phyloP scores from a whole-genome alignment of 2,888 invertebrate species.

The Mechanitis messenoides region DNA sequence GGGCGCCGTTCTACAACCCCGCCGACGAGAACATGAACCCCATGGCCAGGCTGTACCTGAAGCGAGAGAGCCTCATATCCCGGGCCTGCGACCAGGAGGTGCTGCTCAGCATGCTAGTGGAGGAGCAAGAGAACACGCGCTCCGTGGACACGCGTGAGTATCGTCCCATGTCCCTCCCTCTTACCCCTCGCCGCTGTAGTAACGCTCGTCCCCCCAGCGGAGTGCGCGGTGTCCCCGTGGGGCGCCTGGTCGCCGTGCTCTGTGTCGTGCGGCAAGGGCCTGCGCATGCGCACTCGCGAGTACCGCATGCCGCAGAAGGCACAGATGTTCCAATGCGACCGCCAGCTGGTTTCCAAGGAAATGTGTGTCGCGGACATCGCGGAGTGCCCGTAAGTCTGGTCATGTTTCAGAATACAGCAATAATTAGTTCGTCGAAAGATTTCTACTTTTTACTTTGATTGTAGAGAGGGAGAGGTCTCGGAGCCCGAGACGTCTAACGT shows the following conservation, averaged over 20 bases:
- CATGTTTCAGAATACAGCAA: not conserved
- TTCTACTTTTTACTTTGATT: conserved; percentile 18
- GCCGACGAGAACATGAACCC: conserved; percentile 83
- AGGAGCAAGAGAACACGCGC: conserved; percentile 82
- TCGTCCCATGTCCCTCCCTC: not conserved
- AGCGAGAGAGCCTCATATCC: conserved; percentile 83
- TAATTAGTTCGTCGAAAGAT: not conserved
- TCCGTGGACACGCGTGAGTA: conserved; percentile 81
- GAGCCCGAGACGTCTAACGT: conserved; percentile 34
- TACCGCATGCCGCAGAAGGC: conserved; percentile 86
- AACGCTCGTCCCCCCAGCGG: conserved; percentile 71
- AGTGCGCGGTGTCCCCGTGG: conserved; percentile 88
- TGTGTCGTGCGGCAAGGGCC: conserved; percentile 91
- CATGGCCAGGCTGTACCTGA: conserved; percentile 87
- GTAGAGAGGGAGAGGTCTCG: conserved; percentile 40
- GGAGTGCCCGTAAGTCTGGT: conserved; percentile 82
- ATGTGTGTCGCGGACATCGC: conserved; percentile 88
- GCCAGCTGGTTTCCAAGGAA: conserved; percentile 90
- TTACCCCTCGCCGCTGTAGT: too few relatives aligned
- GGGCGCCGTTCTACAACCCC: conserved; percentile 94
- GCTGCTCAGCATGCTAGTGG: conserved; percentile 75
- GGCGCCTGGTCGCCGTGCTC: conserved; percentile 87
- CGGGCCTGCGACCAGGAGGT: conserved; percentile 83
- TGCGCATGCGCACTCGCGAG: conserved; percentile 84
- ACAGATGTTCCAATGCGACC: conserved; percentile 79